Evolutionary conservation across 2,113 vertebrate species (phyloP), one percentile per base, ranked within the genome.

Genomic region (Esox niger): DNA sequence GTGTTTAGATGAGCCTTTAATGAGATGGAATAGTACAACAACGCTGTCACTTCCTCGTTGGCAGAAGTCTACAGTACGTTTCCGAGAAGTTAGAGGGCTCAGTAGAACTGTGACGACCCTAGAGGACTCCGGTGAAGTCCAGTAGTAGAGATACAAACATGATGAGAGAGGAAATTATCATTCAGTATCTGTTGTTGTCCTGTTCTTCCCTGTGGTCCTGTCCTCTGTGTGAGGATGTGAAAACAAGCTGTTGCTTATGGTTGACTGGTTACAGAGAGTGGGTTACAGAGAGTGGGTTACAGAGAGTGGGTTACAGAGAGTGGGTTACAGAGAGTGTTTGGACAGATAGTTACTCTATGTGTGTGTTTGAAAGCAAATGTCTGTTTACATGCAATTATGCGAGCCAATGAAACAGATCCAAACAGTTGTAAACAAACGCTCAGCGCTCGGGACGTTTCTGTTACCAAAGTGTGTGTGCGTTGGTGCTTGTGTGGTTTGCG

Each of bases 401-500:
- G 62, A 77, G 78, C 81, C 55, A n/a, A 63, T 38, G 56, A 85
- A 88, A 88, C 82, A 75, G 80, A 81, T 79, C 81, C 77, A 64
- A 79, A 52, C 69, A 69, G 67, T 81, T 86, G 75, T 79, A 88
- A 88, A 90, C 76, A 88, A 65, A 81, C 75, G 69, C 68, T 71
- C 76, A 70, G 66, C 64, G 5, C 38, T 73, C 23, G 6, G 70
- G 62, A 21, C 70, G n/a, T n/a, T n/a, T n/a, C n/a, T n/a, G 38
- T 17, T 43, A 1, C 4, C 13, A 43, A 43, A 17, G 38, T 43
- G 15, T 17, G 38, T 1, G 38, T 4, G 3, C 17, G 35, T 43
- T n/a, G n/a, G n/a, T n/a, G n/a, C n/a, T n/a, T n/a, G n/a, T n/a
- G n/a, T n/a, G n/a, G n/a, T n/a, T n/a, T n/a, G n/a, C n/a, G n/a